Evolutionary conservation across 2,888 invertebrate genomes (phyloP).

Genomic region (Tryphoninae sp.): DNA sequence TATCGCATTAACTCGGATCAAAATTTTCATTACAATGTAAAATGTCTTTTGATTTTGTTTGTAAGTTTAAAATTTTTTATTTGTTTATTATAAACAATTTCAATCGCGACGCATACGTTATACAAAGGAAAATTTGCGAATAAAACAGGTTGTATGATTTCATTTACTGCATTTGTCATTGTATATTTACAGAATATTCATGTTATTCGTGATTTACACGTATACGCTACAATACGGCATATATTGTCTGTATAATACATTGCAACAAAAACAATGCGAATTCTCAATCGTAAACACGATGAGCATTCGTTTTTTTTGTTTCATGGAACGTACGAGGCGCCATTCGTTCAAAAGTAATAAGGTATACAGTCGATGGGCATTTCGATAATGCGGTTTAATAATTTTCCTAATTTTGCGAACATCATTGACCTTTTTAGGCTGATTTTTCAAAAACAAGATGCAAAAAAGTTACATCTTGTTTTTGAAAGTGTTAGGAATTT

Average conservation of each 20-base stretch:
- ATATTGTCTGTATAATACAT: constrained; percentile 45
- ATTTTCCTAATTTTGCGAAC: too few species aligned
- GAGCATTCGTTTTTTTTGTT: not conserved
- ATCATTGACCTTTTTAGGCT: too few species aligned
- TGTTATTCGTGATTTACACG: constrained; percentile 60
- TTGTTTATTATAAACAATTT: too few species aligned
- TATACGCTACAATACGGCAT: constrained; percentile 16
- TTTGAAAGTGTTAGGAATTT: too few species aligned
- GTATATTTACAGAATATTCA: constrained; percentile 76
- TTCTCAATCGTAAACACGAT: constrained; percentile 8
- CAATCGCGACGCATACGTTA: not conserved
- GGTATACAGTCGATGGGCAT: too few species aligned
- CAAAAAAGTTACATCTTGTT: too few species aligned
- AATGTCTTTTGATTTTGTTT: too few species aligned
- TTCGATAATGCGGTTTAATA: too few species aligned
- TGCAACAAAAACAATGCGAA: constrained; percentile 37
- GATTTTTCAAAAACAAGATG: too few species aligned
- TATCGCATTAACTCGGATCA: too few species aligned
- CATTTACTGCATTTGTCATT: constrained; percentile 67
- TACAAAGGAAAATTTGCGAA: constrained; percentile 21
- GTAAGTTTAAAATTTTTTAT: too few species aligned
- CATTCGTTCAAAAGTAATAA: not conserved
- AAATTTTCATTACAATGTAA: too few species aligned
- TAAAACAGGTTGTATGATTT: constrained; percentile 19
- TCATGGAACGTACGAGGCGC: constrained; percentile 7